These are phyloP conservation scores for Bombus terrestris DNA, from an alignment of 1,140 invertebrate species.

Conservation along the genomic window DNA sequence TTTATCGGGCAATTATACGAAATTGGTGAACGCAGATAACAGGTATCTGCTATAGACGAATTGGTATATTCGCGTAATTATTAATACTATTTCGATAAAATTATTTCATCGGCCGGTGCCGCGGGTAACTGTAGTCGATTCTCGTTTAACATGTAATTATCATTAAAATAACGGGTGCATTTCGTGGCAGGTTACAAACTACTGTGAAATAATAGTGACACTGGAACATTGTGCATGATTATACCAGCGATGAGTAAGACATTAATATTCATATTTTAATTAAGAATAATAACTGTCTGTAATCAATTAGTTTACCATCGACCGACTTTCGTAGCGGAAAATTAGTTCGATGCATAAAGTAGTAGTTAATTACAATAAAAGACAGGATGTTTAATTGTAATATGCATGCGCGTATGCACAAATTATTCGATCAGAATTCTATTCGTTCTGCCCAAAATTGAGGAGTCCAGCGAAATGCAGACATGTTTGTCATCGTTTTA, in stretches of 20 bases:
- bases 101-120: background rate
- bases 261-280: constrained; percentile 52
- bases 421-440: background rate
- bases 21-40: background rate
- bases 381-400: background rate
- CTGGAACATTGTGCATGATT: background rate
- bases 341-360: background rate
- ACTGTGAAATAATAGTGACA: constrained; percentile 15
- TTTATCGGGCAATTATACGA: background rate
- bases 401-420: background rate
- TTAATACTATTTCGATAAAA: background rate
- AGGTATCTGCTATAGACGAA: no score
- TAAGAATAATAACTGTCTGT: constrained; percentile 4
- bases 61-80: background rate
- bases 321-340: background rate
- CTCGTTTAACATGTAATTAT: constrained; percentile 30
- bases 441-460: background rate
- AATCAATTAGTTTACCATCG: background rate
- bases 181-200: background rate
- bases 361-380: no score
- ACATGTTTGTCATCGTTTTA: no score
- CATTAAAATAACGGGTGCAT: constrained; percentile 12
- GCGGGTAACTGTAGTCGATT: background rate
- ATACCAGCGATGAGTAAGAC: background rate
- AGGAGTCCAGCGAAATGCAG: no score